phyloP scores from a whole-genome alignment of 2,888 invertebrate genomes.

The Caenorhabditis becei region DNA sequence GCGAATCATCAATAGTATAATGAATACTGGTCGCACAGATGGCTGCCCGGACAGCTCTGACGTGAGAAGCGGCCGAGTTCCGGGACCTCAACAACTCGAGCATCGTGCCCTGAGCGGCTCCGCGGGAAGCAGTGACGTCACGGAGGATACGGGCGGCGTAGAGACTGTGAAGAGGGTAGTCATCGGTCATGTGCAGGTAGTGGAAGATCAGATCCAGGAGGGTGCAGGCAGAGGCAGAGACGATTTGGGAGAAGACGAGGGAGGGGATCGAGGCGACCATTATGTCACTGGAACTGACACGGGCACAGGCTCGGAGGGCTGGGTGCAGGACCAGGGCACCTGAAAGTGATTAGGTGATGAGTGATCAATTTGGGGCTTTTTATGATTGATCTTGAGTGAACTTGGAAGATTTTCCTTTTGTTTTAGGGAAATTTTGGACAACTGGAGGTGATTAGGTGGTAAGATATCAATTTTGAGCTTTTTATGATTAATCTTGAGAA shows the following conservation, averaged over 20 bases:
- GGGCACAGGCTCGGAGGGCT: slow-evolving; percentile 68
- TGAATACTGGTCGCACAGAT: slow-evolving; percentile 50
- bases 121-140: slow-evolving; percentile 67
- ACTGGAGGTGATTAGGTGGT: too few species aligned
- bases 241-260: slow-evolving; percentile 72
- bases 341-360: too few species aligned
- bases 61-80: slow-evolving; percentile 33
- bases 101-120: slow-evolving; percentile 68
- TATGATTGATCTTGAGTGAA: too few species aligned
- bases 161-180: slow-evolving; percentile 69
- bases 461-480: too few species aligned
- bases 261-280: slow-evolving; percentile 74
- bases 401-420: too few species aligned
- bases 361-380: too few species aligned
- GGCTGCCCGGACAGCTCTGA: slow-evolving; percentile 54
- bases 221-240: slow-evolving; percentile 56
- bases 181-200: slow-evolving; percentile 69
- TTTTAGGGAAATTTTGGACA: too few species aligned
- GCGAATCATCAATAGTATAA: slow-evolving; percentile 61
- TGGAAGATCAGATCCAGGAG: slow-evolving; percentile 65
- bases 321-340: slow-evolving; percentile 70
- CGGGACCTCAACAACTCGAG: slow-evolving; percentile 55
- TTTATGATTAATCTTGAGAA: too few species aligned
- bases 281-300: slow-evolving; percentile 70
- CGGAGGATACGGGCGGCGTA: slow-evolving; percentile 73